These are phyloP conservation scores for Agrilus cyanescens DNA, from an alignment of 2,888 invertebrate species.

Conservation along the genomic window DNA sequence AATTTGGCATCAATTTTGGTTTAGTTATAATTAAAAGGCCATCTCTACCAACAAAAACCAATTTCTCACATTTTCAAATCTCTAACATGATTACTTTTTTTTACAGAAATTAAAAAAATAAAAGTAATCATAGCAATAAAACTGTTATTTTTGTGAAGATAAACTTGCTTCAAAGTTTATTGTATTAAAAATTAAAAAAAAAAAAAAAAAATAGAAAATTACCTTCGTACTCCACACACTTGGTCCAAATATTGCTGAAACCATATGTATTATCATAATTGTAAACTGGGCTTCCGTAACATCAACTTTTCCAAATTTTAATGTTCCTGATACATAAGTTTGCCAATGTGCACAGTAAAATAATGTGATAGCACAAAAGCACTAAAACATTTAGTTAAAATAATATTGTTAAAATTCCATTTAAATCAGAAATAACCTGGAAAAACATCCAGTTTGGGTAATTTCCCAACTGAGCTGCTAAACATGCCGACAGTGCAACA, in stretches of 20 bases:
- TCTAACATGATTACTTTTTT: no score
- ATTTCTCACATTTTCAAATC: no score
- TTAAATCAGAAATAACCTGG: conserved; percentile 37
- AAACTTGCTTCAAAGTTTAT: no score
- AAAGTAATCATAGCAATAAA: no score
- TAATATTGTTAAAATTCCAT: background rate
- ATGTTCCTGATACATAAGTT: conserved; percentile 93
- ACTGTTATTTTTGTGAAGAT: no score
- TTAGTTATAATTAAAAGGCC: no score
- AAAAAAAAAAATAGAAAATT: conserved; percentile 17
- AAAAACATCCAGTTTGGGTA: conserved; percentile 93
- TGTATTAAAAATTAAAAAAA: background rate
- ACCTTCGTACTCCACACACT: conserved; percentile 76
- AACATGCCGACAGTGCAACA: conserved; percentile 91
- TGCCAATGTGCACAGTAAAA: conserved; percentile 99
- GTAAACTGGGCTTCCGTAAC: conserved; percentile 97
- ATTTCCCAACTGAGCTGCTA: conserved; percentile 83
- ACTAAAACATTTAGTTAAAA: conserved; percentile 37
- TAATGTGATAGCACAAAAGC: conserved; percentile 85
- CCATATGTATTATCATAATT: conserved; percentile 77
- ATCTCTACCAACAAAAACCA: no score
- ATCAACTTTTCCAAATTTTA: conserved; percentile 84
- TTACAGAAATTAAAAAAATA: no score
- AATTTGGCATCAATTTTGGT: no score
- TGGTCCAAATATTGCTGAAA: conserved; percentile 80